A percentile compares a stretch with the other conserved stretches of the same genome.
Conservation (phyloP, 2,888 invertebrate species). For the Rotaria socialis region DNA sequence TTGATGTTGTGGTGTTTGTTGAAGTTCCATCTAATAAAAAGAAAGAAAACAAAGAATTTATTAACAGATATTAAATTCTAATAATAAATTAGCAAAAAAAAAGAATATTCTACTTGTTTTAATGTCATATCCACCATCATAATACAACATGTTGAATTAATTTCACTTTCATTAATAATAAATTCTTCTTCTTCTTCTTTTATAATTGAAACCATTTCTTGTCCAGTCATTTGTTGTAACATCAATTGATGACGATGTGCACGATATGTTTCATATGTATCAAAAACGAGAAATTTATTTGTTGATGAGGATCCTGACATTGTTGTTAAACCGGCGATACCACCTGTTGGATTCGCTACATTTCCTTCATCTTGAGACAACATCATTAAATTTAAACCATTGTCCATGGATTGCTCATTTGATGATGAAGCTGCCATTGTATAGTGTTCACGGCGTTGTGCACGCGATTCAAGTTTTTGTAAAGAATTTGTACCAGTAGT, state of each 20-base stretch:
- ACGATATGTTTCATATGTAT: slow-evolving; percentile 47
- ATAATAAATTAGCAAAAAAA: neutral
- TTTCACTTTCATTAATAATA: slow-evolving; percentile 44
- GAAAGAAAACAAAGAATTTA: neutral
- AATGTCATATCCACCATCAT: slow-evolving; percentile 45
- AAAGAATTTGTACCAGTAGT: slow-evolving; percentile 42
- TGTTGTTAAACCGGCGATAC: neutral
- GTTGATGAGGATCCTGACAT: neutral
- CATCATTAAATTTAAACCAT: slow-evolving; percentile 31
- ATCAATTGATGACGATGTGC: slow-evolving; percentile 46
- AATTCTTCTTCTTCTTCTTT: slow-evolving; percentile 47
- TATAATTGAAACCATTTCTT: slow-evolving; percentile 45
- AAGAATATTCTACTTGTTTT: slow-evolving; percentile 17
- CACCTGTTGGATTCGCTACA: neutral
- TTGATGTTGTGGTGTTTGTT: slow-evolving; percentile 39
- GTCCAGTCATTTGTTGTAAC: slow-evolving; percentile 46
- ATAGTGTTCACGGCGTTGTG: slow-evolving; percentile 40
- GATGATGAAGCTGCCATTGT: slow-evolving; percentile 22
- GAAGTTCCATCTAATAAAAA: slow-evolving; percentile 41
- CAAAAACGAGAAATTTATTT: slow-evolving; percentile 43
- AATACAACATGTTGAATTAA: slow-evolving; percentile 44
- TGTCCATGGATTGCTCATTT: slow-evolving; percentile 2
- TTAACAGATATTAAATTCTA: too few relatives aligned
- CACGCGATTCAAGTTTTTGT: slow-evolving; percentile 46
- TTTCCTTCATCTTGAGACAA: slow-evolving; percentile 1